Percentiles rank a stretch among this genome's conserved stretches.
These are phyloP conservation scores for Platypus cylindrus DNA, from an alignment of 2,888 invertebrate genomes.

Conservation along the genomic window DNA sequence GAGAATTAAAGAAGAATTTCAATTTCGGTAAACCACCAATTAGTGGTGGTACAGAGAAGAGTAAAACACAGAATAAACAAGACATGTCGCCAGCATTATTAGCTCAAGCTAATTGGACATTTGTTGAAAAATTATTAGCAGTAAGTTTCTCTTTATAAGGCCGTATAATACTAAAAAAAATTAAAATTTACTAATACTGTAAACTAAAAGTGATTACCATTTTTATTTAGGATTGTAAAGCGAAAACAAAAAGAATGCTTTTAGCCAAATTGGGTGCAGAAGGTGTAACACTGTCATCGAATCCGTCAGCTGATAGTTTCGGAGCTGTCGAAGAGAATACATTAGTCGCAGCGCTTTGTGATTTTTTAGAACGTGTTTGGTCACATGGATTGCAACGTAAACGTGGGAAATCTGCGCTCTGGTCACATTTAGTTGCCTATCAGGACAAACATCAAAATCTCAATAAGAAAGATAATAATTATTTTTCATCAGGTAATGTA, in stretches of 20 bases:
- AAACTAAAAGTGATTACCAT: not conserved
- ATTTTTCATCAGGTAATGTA: slow-evolving; percentile 18
- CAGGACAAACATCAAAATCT: slow-evolving; percentile 61
- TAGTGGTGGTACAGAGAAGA: slow-evolving; percentile 18
- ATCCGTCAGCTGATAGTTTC: slow-evolving; percentile 59
- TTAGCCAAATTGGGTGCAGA: slow-evolving; percentile 98
- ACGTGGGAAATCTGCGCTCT: slow-evolving; percentile 92
- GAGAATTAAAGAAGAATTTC: slow-evolving; percentile 28
- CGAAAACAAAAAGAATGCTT: slow-evolving; percentile 94
- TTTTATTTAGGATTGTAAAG: slow-evolving; percentile 69
- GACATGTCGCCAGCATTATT: slow-evolving; percentile 76
- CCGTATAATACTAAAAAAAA: not conserved
- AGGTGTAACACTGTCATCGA: slow-evolving; percentile 79
- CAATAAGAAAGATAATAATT: slow-evolving; percentile 50
- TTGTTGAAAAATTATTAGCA: slow-evolving; percentile 93
- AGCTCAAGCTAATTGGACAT: slow-evolving; percentile 94
- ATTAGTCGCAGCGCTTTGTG: slow-evolving; percentile 93
- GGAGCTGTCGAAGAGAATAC: slow-evolving; percentile 89
- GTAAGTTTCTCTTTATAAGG: too few relatives aligned
- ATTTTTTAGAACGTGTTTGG: slow-evolving; percentile 93
- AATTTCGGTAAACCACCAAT: slow-evolving; percentile 21
- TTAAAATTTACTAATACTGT: not conserved
- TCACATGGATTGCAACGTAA: slow-evolving; percentile 92
- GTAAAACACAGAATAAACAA: slow-evolving; percentile 22
- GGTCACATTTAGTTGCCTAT: slow-evolving; percentile 88